phyloP scores from a whole-genome alignment of 2,888 invertebrate species.

The Pimpla rufipes region DNA sequence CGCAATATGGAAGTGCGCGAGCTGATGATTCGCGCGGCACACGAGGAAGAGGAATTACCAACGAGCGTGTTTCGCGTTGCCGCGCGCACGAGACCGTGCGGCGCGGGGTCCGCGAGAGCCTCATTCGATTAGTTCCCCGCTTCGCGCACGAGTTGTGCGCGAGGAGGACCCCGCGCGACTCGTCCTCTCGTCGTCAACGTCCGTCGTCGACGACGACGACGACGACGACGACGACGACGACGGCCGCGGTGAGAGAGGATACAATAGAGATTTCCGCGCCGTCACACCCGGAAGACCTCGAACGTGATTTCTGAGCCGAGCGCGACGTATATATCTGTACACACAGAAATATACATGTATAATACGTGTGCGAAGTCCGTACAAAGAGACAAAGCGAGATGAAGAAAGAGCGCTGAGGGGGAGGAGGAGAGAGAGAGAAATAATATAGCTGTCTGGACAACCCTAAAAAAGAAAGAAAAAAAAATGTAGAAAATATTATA shows the following conservation, averaged over 20 bases:
- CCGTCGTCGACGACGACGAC: slow-evolving; percentile 53
- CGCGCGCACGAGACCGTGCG: slow-evolving; percentile 10
- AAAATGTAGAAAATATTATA: slow-evolving; percentile 6
- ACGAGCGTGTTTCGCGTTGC: slow-evolving; percentile 41
- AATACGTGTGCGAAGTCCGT: neutral
- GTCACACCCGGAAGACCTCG: slow-evolving; percentile 77
- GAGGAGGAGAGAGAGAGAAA: slow-evolving; percentile 38
- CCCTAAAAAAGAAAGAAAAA: slow-evolving; percentile 13
- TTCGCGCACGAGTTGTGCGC: slow-evolving; percentile 55
- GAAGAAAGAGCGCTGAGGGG: slow-evolving; percentile 34
- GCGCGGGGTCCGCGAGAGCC: neutral
- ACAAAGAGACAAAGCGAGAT: slow-evolving; percentile 35
- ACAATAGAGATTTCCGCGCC: slow-evolving; percentile 80
- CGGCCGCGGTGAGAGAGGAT: slow-evolving; percentile 9
- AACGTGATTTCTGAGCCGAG: slow-evolving; percentile 73
- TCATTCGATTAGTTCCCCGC: slow-evolving; percentile 53
- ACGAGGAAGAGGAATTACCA: slow-evolving; percentile 43
- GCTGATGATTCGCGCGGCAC: slow-evolving; percentile 16
- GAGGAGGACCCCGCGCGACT: neutral
- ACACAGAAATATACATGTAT: neutral
- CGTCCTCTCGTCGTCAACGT: slow-evolving; percentile 55
- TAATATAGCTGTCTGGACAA: slow-evolving; percentile 52
- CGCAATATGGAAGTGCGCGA: slow-evolving; percentile 16
- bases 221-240: slow-evolving; percentile 29
- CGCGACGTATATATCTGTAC: slow-evolving; percentile 4